These are phyloP conservation scores for Pardalotus punctatus DNA, from an alignment of 2,113 vertebrate genomes.

Conservation along the genomic window DNA sequence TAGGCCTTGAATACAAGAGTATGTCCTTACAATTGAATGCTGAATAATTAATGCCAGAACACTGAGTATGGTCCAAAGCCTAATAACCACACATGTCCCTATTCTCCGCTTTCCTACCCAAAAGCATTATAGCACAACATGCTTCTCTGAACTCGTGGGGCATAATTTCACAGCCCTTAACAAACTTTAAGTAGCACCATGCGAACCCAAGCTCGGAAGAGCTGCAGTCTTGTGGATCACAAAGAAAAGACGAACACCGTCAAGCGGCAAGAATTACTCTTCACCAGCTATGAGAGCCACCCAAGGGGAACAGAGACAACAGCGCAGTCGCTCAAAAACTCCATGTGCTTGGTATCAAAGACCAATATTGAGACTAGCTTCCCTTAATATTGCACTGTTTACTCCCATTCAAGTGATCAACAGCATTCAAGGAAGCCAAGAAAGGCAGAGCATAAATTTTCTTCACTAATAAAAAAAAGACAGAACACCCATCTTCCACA, in stretches of 20 bases:
- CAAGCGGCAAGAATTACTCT: not conserved
- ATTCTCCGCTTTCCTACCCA: not conserved
- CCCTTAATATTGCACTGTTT: not conserved
- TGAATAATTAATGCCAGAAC: not conserved
- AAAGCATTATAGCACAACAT: not conserved
- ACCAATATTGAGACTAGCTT: not conserved
- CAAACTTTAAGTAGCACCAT: not conserved
- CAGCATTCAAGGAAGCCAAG: not conserved
- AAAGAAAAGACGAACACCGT: not conserved
- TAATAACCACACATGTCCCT: not conserved
- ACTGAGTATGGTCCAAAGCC: not conserved
- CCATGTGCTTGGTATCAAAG: not conserved
- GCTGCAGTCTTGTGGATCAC: not conserved
- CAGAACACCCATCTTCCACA: not conserved
- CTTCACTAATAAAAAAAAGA: not conserved
- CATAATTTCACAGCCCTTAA: not conserved
- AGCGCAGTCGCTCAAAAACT: not conserved
- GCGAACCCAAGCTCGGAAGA: not conserved
- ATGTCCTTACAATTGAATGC: not conserved
- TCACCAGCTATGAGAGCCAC: not conserved
- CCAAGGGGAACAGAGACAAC: not conserved
- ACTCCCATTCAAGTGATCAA: not conserved
- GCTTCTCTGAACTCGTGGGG: rapidly evolving
- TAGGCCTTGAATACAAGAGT: not conserved
- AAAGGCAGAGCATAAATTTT: not conserved